Evolutionary conservation across 1,140 invertebrate genomes (phyloP), one percentile per base, ranked within the genome.

Genomic region (Diorhabda carinulata): DNA sequence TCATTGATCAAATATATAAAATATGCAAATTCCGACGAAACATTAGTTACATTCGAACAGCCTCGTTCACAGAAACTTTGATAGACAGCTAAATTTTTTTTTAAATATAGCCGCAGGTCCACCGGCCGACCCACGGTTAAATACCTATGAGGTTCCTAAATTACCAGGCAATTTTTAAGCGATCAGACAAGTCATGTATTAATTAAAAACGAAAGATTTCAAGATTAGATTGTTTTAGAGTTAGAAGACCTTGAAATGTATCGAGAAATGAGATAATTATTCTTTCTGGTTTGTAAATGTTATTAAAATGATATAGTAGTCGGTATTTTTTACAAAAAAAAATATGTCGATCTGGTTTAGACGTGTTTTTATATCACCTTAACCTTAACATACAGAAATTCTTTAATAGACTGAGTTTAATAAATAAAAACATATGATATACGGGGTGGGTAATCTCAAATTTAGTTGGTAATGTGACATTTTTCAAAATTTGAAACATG

Each of bases 121-220:
- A 25, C 10, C 10, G 63, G 43, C 47, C 63, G 45, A 45, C 63
- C 63, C 52, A 57, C 63, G 43, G 43, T 43, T 44, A 56, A 40
- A 8, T 41, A 44, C n/a, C 41, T 57, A 64, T 56, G 52, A 40
- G 10, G 43, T 64, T 57, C 6, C 40, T 47, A 64, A 64, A 64
- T 64, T 64, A 64, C 63, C 63, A 40, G 63, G 63, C 63, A 64
- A 64, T 64, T 64, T 64, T 64, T 64, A 64, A 52, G 63, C 52
- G 63, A 64, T 64, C 63, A 64, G 63, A 64, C 63, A 64, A 64
- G 63, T 64, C 63, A 64, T 64, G 63, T 64, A 64, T 64, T 64
- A 64, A 64, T 64, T 64, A 56, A 42, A 64, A 44, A 64, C 52
- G 56, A 44, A 25, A 64, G 63, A 64, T 64, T 64, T 47, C 63